A percentile compares a stretch with the other conserved stretches of the same genome.
These are phyloP conservation scores for Chloroceryle aenea DNA, from an alignment of 2,113 vertebrate genomes.

Conservation along the genomic window DNA sequence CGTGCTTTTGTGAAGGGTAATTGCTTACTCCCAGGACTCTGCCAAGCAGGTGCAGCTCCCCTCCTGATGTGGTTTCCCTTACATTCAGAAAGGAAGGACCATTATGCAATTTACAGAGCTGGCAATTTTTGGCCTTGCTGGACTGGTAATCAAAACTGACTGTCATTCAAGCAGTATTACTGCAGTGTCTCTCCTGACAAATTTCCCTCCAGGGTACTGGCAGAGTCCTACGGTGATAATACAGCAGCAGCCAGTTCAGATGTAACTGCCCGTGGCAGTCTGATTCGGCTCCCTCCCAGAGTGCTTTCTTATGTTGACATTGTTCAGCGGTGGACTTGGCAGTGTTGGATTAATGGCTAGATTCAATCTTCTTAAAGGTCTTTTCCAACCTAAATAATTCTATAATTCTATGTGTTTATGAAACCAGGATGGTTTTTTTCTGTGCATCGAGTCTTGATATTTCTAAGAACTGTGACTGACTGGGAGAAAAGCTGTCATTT, in stretches of 20 bases:
- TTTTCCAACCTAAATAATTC: background rate
- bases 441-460: background rate
- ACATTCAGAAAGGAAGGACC: background rate
- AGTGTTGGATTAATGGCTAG: background rate
- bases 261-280: background rate
- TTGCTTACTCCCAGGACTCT: background rate
- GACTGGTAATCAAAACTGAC: background rate
- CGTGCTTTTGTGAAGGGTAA: fast-evolving
- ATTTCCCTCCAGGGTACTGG: background rate
- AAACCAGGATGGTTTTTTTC: background rate
- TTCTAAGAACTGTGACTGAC: background rate
- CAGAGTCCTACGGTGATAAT: background rate
- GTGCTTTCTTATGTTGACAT: background rate
- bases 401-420: background rate
- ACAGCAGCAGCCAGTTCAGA: background rate
- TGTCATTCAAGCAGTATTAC: background rate
- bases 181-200: background rate
- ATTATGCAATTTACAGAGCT: background rate
- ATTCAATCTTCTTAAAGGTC: background rate
- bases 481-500: background rate
- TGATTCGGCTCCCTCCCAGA: background rate
- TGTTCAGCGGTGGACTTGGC: background rate
- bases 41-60: background rate
- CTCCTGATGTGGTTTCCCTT: background rate
- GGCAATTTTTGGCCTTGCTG: background rate